These are phyloP conservation scores for Nomada ruficornis DNA, from an alignment of 2,888 invertebrate genomes.

Conservation along the genomic window DNA sequence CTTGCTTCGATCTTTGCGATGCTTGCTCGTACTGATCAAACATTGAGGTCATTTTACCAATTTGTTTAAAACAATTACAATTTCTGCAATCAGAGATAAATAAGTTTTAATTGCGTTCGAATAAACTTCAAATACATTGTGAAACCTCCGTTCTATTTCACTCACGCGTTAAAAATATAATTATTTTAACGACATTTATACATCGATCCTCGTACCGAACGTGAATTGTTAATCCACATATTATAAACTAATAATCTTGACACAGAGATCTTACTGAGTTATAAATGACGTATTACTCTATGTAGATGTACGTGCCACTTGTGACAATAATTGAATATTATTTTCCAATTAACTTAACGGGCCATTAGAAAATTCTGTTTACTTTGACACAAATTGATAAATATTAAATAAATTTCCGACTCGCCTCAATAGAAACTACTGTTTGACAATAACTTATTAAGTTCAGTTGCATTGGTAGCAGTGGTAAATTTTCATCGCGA, in stretches of 20 bases:
- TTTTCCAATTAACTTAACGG: background rate
- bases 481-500: constrained; percentile 27
- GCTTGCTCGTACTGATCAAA: constrained; percentile 94
- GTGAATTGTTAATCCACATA: background rate
- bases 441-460: constrained; percentile 11
- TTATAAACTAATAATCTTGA: constrained; percentile 1
- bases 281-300: background rate
- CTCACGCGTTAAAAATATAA: background rate
- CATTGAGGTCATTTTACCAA: constrained; percentile 90
- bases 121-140: background rate
- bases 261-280: background rate
- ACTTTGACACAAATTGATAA: background rate
- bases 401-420: constrained; percentile 12
- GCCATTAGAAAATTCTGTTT: background rate
- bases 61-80: constrained; percentile 6
- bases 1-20: constrained; percentile 86
- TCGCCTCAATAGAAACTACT: background rate
- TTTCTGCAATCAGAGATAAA: background rate
- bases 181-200: background rate
- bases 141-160: background rate
- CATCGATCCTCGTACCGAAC: background rate
- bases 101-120: background rate
- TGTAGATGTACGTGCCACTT: background rate
- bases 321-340: background rate
- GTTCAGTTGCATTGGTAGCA: constrained; percentile 43